Conservation (phyloP, 1,140 invertebrate species). For the Zaprionus nigranus region DNA sequence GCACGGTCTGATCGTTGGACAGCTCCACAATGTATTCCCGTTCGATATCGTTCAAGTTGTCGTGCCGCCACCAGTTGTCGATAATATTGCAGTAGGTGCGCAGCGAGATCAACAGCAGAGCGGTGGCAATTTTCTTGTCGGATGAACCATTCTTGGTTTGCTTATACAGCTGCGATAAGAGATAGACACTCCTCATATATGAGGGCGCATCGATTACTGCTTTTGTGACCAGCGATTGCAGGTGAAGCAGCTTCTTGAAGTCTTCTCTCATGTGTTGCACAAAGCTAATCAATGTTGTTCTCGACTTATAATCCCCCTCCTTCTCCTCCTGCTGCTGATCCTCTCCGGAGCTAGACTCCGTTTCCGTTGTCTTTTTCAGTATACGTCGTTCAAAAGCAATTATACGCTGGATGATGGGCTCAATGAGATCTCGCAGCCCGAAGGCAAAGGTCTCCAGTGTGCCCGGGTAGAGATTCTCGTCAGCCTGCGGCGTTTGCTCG, state of each 20-base stretch:
- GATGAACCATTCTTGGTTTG: constrained; percentile 20
- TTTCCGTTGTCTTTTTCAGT: constrained; percentile 6
- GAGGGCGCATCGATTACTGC: constrained; percentile 47
- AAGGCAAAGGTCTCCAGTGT: constrained; percentile 66
- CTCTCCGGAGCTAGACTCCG: not conserved
- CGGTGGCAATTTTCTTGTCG: constrained; percentile 55
- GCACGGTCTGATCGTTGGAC: not conserved
- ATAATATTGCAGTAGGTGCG: constrained; percentile 69
- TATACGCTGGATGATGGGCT: constrained; percentile 54
- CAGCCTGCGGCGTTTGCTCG: constrained; percentile 14
- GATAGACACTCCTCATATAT: constrained; percentile 56
- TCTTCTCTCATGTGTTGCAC: constrained; percentile 34
- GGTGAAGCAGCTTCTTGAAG: constrained; percentile 42
- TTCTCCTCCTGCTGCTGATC: not conserved
- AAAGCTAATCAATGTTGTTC: constrained; percentile 51
- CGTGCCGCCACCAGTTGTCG: constrained; percentile 75
- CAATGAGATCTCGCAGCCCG: constrained; percentile 58
- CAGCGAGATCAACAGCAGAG: constrained; percentile 43
- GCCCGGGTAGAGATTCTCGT: constrained; percentile 16
- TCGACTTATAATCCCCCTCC: not conserved
- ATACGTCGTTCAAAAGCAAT: constrained; percentile 53
- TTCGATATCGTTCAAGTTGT: constrained; percentile 62
- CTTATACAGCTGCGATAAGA: constrained; percentile 59
- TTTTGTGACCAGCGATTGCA: constrained; percentile 25
- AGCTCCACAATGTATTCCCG: constrained; percentile 72